These are phyloP conservation scores for Holocentrus rufus DNA, from an alignment of 2,797 vertebrate genomes.

Conservation along the genomic window DNA sequence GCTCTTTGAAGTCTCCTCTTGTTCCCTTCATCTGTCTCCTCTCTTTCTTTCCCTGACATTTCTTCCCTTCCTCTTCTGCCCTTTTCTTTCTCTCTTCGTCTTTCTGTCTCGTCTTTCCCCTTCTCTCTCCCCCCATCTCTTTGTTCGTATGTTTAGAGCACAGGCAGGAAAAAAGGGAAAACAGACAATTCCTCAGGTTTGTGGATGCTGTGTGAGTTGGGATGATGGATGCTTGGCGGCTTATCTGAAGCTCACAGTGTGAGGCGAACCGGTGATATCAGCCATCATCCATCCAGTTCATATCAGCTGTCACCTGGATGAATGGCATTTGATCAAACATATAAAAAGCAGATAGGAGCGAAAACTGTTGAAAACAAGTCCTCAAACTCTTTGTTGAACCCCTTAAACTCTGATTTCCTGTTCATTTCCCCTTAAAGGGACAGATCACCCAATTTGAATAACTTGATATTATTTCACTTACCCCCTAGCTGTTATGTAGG, in stretches of 20 bases:
- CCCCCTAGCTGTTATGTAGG: too few relatives aligned
- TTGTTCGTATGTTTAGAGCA: slow-evolving; percentile 30
- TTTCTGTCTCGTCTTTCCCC: neutral
- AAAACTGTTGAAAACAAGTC: too few relatives aligned
- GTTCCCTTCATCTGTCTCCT: neutral
- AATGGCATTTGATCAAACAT: slow-evolving; percentile 18
- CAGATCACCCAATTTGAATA: too few relatives aligned
- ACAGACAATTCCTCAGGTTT: too few relatives aligned
- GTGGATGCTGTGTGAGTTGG: too few relatives aligned
- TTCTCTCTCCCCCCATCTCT: neutral
- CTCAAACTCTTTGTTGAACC: too few relatives aligned
- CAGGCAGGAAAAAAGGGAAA: slow-evolving; percentile 1
- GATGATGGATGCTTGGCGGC: slow-evolving; percentile 25
- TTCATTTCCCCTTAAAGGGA: too few relatives aligned
- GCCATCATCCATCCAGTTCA: too few relatives aligned
- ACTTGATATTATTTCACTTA: too few relatives aligned
- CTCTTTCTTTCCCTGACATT: slow-evolving; percentile 10
- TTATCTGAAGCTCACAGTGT: too few relatives aligned
- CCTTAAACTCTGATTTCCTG: too few relatives aligned
- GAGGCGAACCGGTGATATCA: neutral
- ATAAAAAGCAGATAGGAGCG: slow-evolving; percentile 12
- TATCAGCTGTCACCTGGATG: slow-evolving; percentile 3
- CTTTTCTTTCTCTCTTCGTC: slow-evolving; percentile 12
- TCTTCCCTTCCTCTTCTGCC: slow-evolving; percentile 19
- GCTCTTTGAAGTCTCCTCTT: too few relatives aligned